Base-by-base conservation (phyloP, 2,113 vertebrate genomes). In the Gallinago jamesoni region DNA sequence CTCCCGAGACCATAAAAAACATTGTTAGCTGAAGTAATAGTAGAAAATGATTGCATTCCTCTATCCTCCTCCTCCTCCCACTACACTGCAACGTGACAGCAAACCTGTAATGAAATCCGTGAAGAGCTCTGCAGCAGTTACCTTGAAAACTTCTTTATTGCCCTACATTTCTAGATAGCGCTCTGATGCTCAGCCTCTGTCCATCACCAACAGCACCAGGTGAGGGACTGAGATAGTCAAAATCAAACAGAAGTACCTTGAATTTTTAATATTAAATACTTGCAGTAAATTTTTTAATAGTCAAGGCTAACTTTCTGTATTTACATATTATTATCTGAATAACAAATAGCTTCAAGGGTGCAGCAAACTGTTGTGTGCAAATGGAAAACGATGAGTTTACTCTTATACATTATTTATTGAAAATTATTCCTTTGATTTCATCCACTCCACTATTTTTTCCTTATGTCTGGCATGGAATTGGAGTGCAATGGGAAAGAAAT, bases 121-220 rank as follows among this genome's bases (percentile, higher is more conserved):
- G 78, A 90, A 83, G 79, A 84, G 67, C 81, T 94, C 67, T 62
- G 84, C 84, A 75, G 90, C 93, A 86, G 70, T 95, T 94, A 82
- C 87, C 91, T 94, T 93, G 95, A 93, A 78, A 89, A 93, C 92
- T 92, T 89, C 67, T 93, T 89, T 90, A 93, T 94, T 96, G 90
- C 88, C 89, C 94, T 93, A 41, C 83, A 55, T 92, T 94, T 90
- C 84, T 69, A 45, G 69, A 33, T 78, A 78, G 48, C 21, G 5
- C 47, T 59, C 30, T 39, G 90, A 81, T 72, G 7, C 30, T 84
- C 88, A 48, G 69, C 64, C 73, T 81, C 60, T 84, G 88, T 47
- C 95, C 90, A 43, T 53, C 92, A 66, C 48, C 43, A 59, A 6
- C 84, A 72, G 28, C 63, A 43, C 41, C 63, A 73, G 84, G 82